phyloP scores from a whole-genome alignment of 1,140 invertebrate species.

The Drosophila lowei region DNA sequence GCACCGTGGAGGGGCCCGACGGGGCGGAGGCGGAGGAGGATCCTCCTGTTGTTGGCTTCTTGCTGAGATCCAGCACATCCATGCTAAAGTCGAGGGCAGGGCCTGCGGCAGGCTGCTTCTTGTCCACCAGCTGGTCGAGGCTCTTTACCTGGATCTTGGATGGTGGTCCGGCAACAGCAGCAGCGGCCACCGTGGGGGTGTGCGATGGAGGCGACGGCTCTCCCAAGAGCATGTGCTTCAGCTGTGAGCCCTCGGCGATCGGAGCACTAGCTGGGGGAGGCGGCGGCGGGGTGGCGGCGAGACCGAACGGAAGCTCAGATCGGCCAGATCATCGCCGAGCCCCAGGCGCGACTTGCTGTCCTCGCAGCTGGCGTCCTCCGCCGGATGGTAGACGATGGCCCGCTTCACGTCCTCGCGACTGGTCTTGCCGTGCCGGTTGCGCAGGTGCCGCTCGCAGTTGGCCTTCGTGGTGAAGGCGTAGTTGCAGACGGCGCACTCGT shows the following conservation, averaged over 20 bases:
- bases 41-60: constrained; percentile 85
- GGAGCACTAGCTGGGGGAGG: constrained; percentile 31
- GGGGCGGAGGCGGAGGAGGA: constrained; percentile 34
- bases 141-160: constrained; percentile 87
- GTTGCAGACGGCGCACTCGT: constrained; percentile 96
- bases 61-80: constrained; percentile 94
- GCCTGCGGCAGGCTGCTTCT: constrained; percentile 57
- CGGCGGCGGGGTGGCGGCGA: constrained; percentile 33
- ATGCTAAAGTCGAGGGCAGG: constrained; percentile 90
- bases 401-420: constrained; percentile 93
- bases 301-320: constrained; percentile 66
- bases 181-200: neutral
- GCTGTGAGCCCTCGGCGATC: constrained; percentile 84
- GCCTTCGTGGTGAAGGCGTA: constrained; percentile 98
- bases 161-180: constrained; percentile 37
- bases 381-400: constrained; percentile 93
- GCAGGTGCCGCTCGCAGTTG: constrained; percentile 94
- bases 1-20: constrained; percentile 77
- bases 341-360: constrained; percentile 44
- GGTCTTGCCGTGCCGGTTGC: constrained; percentile 94
- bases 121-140: constrained; percentile 85
- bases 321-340: constrained; percentile 50
- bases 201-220: constrained; percentile 20
- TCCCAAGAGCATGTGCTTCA: constrained; percentile 78
- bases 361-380: constrained; percentile 90